Percentiles rank a stretch among this genome's conserved stretches.
Conservation (phyloP, 1,140 invertebrate species). For the Ganaspis sp. region DNA sequence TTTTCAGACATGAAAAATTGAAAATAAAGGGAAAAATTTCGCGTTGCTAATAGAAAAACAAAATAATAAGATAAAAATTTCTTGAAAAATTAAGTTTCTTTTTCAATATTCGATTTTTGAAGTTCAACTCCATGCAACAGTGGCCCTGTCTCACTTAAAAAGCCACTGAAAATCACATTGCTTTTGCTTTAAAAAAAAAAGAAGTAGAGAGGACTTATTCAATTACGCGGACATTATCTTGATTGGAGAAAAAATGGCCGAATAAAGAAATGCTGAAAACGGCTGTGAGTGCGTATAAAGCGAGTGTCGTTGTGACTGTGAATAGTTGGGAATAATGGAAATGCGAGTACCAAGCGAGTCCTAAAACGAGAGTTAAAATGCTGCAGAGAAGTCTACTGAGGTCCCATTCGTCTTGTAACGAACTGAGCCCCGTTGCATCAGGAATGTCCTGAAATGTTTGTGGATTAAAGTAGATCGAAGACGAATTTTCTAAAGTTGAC, state of each 20-base stretch:
- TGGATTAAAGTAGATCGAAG: slow-evolving; percentile 66
- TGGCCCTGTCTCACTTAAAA: background rate
- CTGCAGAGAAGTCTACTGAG: slow-evolving; percentile 76
- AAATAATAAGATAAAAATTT: too few relatives aligned
- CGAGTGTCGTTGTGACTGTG: slow-evolving; percentile 80
- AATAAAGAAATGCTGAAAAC: slow-evolving; percentile 78
- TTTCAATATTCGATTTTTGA: too few relatives aligned
- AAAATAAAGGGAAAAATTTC: too few relatives aligned
- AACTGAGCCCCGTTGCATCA: slow-evolving; percentile 67
- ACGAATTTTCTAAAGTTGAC: slow-evolving; percentile 58
- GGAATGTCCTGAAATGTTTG: slow-evolving; percentile 67
- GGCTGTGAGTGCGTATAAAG: slow-evolving; percentile 79
- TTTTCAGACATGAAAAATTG: too few relatives aligned
- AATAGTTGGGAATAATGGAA: slow-evolving; percentile 81
- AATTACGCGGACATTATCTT: slow-evolving; percentile 70
- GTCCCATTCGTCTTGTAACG: slow-evolving; percentile 75
- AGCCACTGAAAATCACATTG: background rate
- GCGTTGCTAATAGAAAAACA: too few relatives aligned
- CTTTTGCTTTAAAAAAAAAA: background rate
- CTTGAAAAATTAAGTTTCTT: too few relatives aligned
- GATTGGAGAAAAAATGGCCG: slow-evolving; percentile 75
- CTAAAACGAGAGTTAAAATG: slow-evolving; percentile 71
- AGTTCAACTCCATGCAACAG: background rate
- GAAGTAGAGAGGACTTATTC: slow-evolving; percentile 46
- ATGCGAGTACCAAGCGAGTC: slow-evolving; percentile 80